These are phyloP conservation scores for Bugula neritina DNA, from an alignment of 2,888 invertebrate species.

Conservation along the genomic window DNA sequence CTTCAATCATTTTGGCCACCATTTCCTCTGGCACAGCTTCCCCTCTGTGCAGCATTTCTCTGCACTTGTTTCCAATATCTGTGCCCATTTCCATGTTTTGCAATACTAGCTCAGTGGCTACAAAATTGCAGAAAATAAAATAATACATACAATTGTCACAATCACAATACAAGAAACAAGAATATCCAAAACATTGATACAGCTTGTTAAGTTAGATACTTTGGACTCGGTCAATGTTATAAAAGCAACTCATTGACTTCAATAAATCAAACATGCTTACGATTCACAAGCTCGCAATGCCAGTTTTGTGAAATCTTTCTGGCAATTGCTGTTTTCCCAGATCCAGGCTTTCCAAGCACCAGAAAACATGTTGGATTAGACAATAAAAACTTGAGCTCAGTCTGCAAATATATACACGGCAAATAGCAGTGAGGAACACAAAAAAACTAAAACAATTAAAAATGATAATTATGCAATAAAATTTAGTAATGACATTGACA, in stretches of 20 bases:
- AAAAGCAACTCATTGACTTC: too few species aligned
- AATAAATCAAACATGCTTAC: too few species aligned
- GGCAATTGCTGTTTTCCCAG: slow-evolving; percentile 49
- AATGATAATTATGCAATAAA: background rate
- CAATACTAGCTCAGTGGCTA: slow-evolving; percentile 45
- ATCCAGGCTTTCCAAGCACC: slow-evolving; percentile 52
- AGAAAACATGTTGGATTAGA: slow-evolving; percentile 53
- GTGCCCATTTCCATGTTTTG: slow-evolving; percentile 48
- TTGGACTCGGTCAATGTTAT: too few species aligned
- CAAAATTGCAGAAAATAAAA: slow-evolving; percentile 29
- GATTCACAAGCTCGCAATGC: slow-evolving; percentile 51
- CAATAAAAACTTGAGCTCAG: slow-evolving; percentile 47
- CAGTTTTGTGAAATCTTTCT: slow-evolving; percentile 48
- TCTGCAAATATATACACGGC: slow-evolving; percentile 40
- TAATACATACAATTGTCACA: background rate
- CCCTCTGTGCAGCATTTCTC: slow-evolving; percentile 45
- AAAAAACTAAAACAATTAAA: too few species aligned
- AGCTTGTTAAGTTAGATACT: too few species aligned
- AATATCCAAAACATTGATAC: slow-evolving; percentile 4
- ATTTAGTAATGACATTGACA: background rate
- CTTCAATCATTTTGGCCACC: slow-evolving; percentile 47
- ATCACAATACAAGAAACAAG: background rate
- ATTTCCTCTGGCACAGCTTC: slow-evolving; percentile 50
- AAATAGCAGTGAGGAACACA: too few species aligned
- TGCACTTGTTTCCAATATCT: slow-evolving; percentile 45